Evolutionary conservation across 2,888 invertebrate species (phyloP).

Genomic region (Dolichopus griseipennis): DNA sequence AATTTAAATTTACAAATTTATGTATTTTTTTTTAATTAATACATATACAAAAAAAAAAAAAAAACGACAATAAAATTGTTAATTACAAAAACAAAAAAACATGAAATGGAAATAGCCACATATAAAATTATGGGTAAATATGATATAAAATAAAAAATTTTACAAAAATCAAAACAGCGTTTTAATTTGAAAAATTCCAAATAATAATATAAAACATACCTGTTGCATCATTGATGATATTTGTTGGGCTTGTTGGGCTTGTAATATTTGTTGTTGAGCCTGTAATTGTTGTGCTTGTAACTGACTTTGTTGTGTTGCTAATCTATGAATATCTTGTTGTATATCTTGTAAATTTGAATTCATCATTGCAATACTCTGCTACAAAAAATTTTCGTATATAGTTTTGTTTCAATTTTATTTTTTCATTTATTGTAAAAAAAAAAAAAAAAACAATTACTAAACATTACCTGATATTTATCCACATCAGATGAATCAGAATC

Average conservation of each 20-base stretch:
- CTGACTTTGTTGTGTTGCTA: conserved; percentile 74
- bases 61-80: too few relatives aligned
- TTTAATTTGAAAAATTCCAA: neutral
- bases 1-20: too few relatives aligned
- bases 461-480: conserved; percentile 64
- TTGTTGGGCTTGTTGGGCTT: conserved; percentile 50
- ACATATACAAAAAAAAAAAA: too few relatives aligned
- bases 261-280: conserved; percentile 47
- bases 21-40: too few relatives aligned
- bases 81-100: too few relatives aligned
- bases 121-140: neutral
- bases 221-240: conserved; percentile 43
- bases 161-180: neutral
- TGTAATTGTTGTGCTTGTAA: conserved; percentile 57
- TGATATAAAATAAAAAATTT: neutral
- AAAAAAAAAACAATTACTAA: conserved; percentile 11
- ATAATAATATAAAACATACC: neutral
- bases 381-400: conserved; percentile 22
- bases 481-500: conserved; percentile 74
- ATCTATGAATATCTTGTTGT: conserved; percentile 85
- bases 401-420: neutral
- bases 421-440: neutral
- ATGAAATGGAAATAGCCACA: neutral
- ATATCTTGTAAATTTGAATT: conserved; percentile 89
- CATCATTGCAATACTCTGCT: conserved; percentile 53